These are phyloP conservation scores for Epinotia ramella DNA, from an alignment of 2,888 invertebrate species.

Conservation along the genomic window DNA sequence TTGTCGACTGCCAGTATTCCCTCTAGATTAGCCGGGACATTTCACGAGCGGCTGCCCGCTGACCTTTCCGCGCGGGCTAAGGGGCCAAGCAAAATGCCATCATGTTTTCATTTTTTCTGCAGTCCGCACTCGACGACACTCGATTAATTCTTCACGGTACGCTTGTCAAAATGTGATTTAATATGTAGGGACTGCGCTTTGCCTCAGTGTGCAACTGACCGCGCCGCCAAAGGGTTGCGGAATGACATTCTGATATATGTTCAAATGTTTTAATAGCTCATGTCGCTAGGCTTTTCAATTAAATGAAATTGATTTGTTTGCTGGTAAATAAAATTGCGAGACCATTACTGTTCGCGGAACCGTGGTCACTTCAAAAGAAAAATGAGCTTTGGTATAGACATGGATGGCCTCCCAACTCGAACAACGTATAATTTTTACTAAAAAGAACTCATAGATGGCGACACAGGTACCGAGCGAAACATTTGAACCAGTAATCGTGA, in stretches of 20 bases:
- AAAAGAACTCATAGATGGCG: too few species aligned
- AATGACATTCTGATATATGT: constrained; percentile 44
- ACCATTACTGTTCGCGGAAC: not conserved
- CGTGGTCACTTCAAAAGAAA: not conserved
- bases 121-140: constrained; percentile 78
- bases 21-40: constrained; percentile 71
- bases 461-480: too few species aligned
- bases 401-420: too few species aligned
- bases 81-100: constrained; percentile 80
- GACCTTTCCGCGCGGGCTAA: constrained; percentile 76
- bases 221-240: constrained; percentile 41
- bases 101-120: constrained; percentile 78
- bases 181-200: constrained; percentile 77
- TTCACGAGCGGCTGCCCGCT: constrained; percentile 79
- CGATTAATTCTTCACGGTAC: constrained; percentile 85
- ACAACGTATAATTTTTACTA: too few species aligned
- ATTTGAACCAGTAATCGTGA: too few species aligned
- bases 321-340: constrained; percentile 23
- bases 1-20: constrained; percentile 55
- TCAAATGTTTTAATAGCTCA: constrained; percentile 39
- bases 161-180: constrained; percentile 85
- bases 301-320: constrained; percentile 29
- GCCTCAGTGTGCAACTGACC: constrained; percentile 52
- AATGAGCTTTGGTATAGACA: too few species aligned
- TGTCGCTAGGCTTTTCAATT: constrained; percentile 39